These are phyloP conservation scores for Hippopotamus amphibius DNA, from an alignment of 2,113 vertebrate species.

Conservation along the genomic window DNA sequence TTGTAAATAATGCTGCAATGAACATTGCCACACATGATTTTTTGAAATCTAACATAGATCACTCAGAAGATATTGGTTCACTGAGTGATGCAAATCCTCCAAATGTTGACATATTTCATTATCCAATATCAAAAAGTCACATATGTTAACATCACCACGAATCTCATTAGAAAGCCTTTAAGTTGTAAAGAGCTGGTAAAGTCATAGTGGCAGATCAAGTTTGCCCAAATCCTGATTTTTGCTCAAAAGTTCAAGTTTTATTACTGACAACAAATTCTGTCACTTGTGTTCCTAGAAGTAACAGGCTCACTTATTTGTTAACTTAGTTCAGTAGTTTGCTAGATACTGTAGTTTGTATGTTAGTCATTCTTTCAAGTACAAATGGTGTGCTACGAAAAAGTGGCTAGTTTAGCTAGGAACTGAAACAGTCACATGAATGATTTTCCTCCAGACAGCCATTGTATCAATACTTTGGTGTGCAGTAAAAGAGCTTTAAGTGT, in stretches of 20 bases:
- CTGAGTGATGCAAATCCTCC: background rate
- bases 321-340: too few relatives aligned
- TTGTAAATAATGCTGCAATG: too few relatives aligned
- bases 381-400: fast-evolving
- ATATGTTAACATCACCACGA: background rate
- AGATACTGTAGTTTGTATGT: fast-evolving
- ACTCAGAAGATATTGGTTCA: background rate
- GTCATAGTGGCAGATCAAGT: background rate
- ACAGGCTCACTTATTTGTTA: background rate
- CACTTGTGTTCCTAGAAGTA: background rate
- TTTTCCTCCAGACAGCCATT: background rate
- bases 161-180: background rate
- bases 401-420: background rate
- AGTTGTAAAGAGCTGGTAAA: background rate
- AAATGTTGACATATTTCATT: background rate
- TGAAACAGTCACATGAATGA: background rate
- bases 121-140: background rate
- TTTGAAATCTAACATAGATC: background rate
- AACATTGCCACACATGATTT: background rate
- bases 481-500: background rate
- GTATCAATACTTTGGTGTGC: background rate
- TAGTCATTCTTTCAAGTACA: background rate
- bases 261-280: background rate
- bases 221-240: background rate
- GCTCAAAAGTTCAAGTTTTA: background rate